These are phyloP conservation scores for Lithophane socia DNA, from an alignment of 2,888 invertebrate species.

Conservation along the genomic window DNA sequence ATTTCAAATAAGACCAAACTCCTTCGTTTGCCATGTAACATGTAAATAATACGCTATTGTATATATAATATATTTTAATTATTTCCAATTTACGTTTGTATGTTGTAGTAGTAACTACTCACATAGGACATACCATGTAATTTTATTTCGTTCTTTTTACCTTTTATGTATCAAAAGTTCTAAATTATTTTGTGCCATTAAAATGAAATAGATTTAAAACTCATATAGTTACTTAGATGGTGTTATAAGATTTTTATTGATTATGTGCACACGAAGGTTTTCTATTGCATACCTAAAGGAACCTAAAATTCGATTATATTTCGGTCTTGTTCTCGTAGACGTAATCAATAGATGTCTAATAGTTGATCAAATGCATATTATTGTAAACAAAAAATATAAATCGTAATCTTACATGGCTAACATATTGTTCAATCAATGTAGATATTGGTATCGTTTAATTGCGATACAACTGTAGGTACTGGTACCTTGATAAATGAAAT, in stretches of 20 bases:
- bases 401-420: slow-evolving; percentile 52
- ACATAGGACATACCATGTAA: slow-evolving; percentile 59
- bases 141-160: slow-evolving; percentile 65
- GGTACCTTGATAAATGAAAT: slow-evolving; percentile 84
- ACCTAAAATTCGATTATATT: slow-evolving; percentile 33
- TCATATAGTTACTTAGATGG: slow-evolving; percentile 43
- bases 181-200: slow-evolving; percentile 83
- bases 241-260: slow-evolving; percentile 47
- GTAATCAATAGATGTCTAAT: slow-evolving; percentile 54
- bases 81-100: slow-evolving; percentile 62
- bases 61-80: slow-evolving; percentile 72
- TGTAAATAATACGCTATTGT: slow-evolving; percentile 81
- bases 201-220: slow-evolving; percentile 70
- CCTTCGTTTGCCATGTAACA: slow-evolving; percentile 86
- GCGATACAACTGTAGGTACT: slow-evolving; percentile 75
- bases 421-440: slow-evolving; percentile 68
- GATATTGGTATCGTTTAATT: slow-evolving; percentile 66
- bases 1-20: slow-evolving; percentile 80
- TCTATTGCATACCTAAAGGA: not conserved
- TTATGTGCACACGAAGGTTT: slow-evolving; percentile 35
- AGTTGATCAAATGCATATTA: slow-evolving; percentile 62
- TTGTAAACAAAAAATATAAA: slow-evolving; percentile 49
- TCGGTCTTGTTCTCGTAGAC: slow-evolving; percentile 12
- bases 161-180: slow-evolving; percentile 71
- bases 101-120: slow-evolving; percentile 67